Base-by-base conservation (phyloP, 2,888 invertebrate species). In the Heliconius erato region DNA sequence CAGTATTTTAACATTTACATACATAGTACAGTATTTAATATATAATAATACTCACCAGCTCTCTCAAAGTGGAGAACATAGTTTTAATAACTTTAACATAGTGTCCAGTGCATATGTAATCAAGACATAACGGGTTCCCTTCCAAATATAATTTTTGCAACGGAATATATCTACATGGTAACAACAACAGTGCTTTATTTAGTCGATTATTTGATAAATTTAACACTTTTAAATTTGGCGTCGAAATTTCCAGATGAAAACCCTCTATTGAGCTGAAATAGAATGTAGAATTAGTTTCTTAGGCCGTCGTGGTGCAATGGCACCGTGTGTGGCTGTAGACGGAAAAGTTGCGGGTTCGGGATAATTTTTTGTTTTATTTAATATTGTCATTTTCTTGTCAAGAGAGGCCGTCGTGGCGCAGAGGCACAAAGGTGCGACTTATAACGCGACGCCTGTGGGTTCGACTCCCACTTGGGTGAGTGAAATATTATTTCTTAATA, bases 111-210 rank as follows among this genome's bases (percentile, higher is more conserved):
- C 96, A 96, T 0, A 92, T 96, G 88, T 97, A 97, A 87, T 97
- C 96, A 79, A 96, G 96, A 89, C 98, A 98, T 0, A 98, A 87
- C 0, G 97, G 97, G 93, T 98, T 98, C 0, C 97, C 97, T 87
- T 98, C 97, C 54, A 98, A 90, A 85, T 91, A 93, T 14, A 98
- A 88, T 71, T 96, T 94, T 5, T 89, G 89, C 2, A 98, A 89
- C 0, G 92, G 89, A 76, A 97, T 84, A 0, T 91, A 86, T 1
- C 95, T 87, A 14, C 92, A 91, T 0, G 86, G 80, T 0, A 96
- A 83, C 16, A 95, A 76, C 0, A 72, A 7, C 0, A 89, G 88
- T 0, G 90, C 82, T 12, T 85, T 89, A 0, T 91, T 91, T 3
- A 96, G 59, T 3, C 59, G 80, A 84, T 96, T 96, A 88, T 92